A percentile compares a stretch with the other conserved stretches of the same genome.
Evolutionary conservation across 2,888 invertebrate species (phyloP).

Genomic region (Lasius fuliginosus): DNA sequence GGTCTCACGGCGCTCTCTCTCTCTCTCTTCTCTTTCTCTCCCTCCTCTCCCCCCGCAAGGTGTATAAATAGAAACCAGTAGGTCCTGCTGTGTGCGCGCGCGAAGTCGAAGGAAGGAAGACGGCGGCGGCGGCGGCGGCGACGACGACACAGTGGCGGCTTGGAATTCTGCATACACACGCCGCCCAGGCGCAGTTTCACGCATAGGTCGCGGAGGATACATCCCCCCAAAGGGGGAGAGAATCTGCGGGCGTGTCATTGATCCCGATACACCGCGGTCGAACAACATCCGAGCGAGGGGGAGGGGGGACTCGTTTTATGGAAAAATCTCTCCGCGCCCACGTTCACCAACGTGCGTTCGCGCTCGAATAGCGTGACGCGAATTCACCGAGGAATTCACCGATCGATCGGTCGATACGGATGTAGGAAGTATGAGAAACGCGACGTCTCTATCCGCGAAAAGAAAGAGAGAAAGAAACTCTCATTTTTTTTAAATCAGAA

Average conservation of each 20-base stretch:
- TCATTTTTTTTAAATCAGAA: conserved; percentile 5
- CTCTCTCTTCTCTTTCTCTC: background rate
- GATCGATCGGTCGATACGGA: background rate
- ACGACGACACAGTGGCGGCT: conserved; percentile 32
- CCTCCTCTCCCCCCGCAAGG: conserved; percentile 43
- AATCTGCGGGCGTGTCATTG: conserved; percentile 81
- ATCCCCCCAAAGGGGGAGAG: conserved; percentile 60
- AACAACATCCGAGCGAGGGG: conserved; percentile 66
- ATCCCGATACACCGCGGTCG: conserved; percentile 78
- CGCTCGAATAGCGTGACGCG: conserved; percentile 26
- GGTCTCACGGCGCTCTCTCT: conserved; percentile 69
- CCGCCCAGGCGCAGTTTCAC: conserved; percentile 73
- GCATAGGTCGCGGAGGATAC: conserved; percentile 75
- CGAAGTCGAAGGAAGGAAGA: conserved; percentile 77
- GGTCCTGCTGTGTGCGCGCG: conserved; percentile 78
- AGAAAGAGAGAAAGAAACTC: background rate
- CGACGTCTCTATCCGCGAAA: background rate
- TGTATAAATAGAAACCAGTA: conserved; percentile 85
- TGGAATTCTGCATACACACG: conserved; percentile 81
- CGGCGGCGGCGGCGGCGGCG: conserved; percentile 66
- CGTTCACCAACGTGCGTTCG: conserved; percentile 56
- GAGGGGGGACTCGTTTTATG: conserved; percentile 69
- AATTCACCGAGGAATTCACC: background rate
- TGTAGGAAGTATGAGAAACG: conserved; percentile 26
- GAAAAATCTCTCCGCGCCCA: conserved; percentile 76